These are phyloP conservation scores for Pyrgilauda ruficollis DNA, from an alignment of 2,113 vertebrate genomes.

Conservation along the genomic window DNA sequence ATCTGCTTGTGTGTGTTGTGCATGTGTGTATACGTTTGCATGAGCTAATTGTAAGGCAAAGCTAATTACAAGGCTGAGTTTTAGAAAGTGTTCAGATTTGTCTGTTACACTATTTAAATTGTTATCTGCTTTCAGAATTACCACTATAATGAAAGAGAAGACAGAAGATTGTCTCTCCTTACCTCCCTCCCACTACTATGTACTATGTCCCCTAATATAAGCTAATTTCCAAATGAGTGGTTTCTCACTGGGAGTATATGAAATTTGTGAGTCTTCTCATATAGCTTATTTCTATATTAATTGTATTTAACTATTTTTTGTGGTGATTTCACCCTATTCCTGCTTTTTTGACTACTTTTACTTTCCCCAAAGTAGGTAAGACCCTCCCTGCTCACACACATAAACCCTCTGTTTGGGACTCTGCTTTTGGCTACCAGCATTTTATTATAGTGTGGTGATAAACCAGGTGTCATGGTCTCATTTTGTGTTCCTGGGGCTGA, in stretches of 20 bases:
- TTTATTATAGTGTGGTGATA: background rate
- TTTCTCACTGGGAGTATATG: background rate
- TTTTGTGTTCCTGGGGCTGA: slow-evolving; percentile 37
- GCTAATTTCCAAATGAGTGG: background rate
- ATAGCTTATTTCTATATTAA: background rate
- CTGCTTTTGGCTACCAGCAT: background rate
- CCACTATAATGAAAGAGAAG: background rate
- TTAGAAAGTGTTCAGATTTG: background rate
- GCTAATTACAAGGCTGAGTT: background rate
- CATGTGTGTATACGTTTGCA: background rate
- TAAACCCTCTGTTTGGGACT: background rate
- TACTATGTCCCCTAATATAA: background rate
- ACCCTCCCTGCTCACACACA: background rate
- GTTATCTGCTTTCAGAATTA: background rate
- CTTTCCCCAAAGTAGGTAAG: background rate
- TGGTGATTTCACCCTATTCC: background rate
- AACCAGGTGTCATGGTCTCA: background rate
- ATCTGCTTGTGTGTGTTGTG: background rate
- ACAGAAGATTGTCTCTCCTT: background rate
- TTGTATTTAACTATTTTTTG: background rate
- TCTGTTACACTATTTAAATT: background rate
- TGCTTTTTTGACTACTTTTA: background rate
- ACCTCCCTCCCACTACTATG: accelerated
- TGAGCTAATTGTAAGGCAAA: background rate
- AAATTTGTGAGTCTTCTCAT: background rate